Base-by-base conservation (phyloP, 2,888 invertebrate species). In the Laothoe populi region DNA sequence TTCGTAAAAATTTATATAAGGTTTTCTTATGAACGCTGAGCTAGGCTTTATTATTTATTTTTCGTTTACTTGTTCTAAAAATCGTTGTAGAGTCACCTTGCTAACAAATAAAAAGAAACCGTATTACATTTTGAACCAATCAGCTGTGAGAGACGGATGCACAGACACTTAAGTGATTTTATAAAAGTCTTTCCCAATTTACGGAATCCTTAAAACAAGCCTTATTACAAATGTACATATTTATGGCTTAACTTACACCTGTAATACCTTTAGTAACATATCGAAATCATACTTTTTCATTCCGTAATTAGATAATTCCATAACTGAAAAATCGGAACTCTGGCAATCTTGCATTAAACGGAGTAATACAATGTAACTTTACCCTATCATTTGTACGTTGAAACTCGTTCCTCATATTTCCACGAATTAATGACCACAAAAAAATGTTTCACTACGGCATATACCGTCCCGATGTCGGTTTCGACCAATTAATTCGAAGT, bases 401-500 rank as follows among this genome's bases (percentile, higher is more conserved):
- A 24, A 46, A 35, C 31, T 11, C 16, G 53, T 53, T 31, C 7
- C 53, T 21, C 48, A 19, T 35, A 35, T 53, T 35, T 53, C 53
- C 35, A 53, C 31, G 35, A 66, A 64, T 71, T 70, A 70, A 66
- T 74, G 66, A 53, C 66, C 62, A 57, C 65, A 64, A 49, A 62
- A 58, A 62, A 58, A 58, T 40, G 42, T 40, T 58, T 58, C 57
- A 38, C 57, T 40, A 40, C 24, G 40, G 24, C 49, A 53, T 53
- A 53, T 42, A 53, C 73, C 74, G 73, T 72, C 73, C 76, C 67
- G 75, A 71, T 69, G 74, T 78, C 74, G 73, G 83, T 82, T 78
- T 79, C 83, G 78, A 78, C 83, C 84, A 86, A 88, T 88, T 84
- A 87, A 87, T 83, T 83, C 76, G 70, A 76, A 74, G 73, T 71